Base-by-base conservation (phyloP, 1,140 invertebrate genomes). In the Drosophila willistoni region DNA sequence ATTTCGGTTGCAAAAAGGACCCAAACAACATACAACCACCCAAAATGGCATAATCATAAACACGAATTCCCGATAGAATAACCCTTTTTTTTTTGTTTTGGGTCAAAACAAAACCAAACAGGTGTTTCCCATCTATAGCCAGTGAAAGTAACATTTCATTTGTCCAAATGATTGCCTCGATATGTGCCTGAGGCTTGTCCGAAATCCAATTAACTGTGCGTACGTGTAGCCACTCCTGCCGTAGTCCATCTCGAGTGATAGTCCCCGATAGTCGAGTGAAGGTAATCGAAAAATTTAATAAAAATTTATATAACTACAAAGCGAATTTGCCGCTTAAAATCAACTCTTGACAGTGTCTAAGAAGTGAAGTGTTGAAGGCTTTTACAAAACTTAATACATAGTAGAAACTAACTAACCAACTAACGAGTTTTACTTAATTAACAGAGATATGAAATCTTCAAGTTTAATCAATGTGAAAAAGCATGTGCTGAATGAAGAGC, bases 281-380 rank as follows among this genome's bases (percentile, higher is more conserved):
- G 66, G 59, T 54, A 60, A 41, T 41, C 60, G n/a, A 65, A 62
- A 57, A 34, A 55, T 34, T 55, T 34, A 61, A 25, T 44, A 44
- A 14, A 29, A 55, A 76, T 55, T 76, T 76, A 70, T 59, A 34
- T 59, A 77, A 77, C 29, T 51, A 29, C 65, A 76, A 76, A 76
- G 73, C 34, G 55, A 55, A 17, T 59, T 54, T 29, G 33, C 72
- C 72, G 73, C 73, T 60, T 0, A n/a, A 29, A 22, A 47, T 57
- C 34, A 64, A 76, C 65, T 29, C 29, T 76, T 44, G 54, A 76
- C 59, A 33, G 42, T 42, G 65, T 76, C 73, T 34, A 25, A 65
- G 25, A 44, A 55, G 57, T 76, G 47, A 55, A 76, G 73, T 68
- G 72, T 22, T 12, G 17, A 66, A 19, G 19, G 54, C 44, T 61